A percentile compares a stretch with the other conserved stretches of the same genome.
Conservation (phyloP, 2,797 vertebrate species). For the Pseudochaenichthys georgianus region DNA sequence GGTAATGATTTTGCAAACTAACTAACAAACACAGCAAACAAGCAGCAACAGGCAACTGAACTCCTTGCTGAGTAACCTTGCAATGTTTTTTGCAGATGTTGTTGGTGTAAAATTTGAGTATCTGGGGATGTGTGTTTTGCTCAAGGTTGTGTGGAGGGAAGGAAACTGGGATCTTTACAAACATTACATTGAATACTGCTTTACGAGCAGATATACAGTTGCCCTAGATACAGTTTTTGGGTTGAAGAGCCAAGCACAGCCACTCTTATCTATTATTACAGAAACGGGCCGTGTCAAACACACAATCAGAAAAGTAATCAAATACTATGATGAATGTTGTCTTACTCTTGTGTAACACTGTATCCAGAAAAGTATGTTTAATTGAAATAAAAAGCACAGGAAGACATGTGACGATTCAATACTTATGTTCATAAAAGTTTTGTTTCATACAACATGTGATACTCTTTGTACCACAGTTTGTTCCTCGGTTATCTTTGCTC, state of each 20-base stretch:
- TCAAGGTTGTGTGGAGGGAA: not conserved
- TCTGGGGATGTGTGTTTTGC: not conserved
- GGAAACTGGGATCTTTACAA: not conserved
- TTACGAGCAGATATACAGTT: not conserved
- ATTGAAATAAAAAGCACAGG: not conserved
- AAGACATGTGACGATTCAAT: not conserved
- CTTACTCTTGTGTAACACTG: not conserved
- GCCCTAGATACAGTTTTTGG: not conserved
- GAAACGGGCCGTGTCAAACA: not conserved
- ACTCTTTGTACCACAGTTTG: not conserved
- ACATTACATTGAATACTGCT: not conserved
- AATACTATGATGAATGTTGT: not conserved
- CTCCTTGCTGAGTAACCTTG: not conserved
- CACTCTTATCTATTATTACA: not conserved
- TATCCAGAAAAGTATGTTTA: not conserved
- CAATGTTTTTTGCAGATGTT: no score
- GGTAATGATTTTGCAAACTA: not conserved
- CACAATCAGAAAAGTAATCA: not conserved
- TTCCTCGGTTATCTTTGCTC: slow-evolving; percentile 22
- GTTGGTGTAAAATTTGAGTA: not conserved
- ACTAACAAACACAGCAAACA: not conserved
- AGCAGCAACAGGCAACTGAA: not conserved
- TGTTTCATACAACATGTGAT: slow-evolving; percentile 2
- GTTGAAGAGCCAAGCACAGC: not conserved
- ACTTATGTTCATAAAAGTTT: slow-evolving; percentile 4